Percentiles rank a stretch among this genome's conserved stretches.
Evolutionary conservation across 2,888 invertebrate genomes (phyloP).

Genomic region (Parnassius smintheus): DNA sequence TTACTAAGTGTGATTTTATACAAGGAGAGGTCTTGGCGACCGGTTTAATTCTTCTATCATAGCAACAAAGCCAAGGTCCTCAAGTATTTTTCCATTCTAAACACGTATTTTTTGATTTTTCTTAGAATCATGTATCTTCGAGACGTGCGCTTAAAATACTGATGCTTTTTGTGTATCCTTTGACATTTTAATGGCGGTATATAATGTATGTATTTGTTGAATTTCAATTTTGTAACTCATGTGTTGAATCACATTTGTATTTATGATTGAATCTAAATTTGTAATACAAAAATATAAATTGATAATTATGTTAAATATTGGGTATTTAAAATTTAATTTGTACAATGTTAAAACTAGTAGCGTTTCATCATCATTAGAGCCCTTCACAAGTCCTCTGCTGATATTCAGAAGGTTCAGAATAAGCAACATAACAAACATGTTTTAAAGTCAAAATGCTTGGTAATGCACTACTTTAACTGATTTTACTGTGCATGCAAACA

Average conservation of each 20-base stretch:
- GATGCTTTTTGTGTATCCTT: slow-evolving; percentile 16
- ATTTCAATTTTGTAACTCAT: too few species aligned
- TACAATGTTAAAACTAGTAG: too few species aligned
- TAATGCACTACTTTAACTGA: too few species aligned
- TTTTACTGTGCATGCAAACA: too few species aligned
- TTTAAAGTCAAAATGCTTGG: too few species aligned
- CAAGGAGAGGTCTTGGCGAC: slow-evolving; percentile 1
- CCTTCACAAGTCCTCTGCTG: too few species aligned
- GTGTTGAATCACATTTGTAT: too few species aligned
- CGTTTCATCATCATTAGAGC: too few species aligned
- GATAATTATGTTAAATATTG: too few species aligned
- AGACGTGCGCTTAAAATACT: slow-evolving; percentile 19
- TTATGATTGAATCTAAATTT: too few species aligned
- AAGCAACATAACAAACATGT: not conserved
- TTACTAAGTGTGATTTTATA: slow-evolving; percentile 1
- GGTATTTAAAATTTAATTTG: too few species aligned
- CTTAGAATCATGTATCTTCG: slow-evolving; percentile 22
- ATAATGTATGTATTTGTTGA: slow-evolving; percentile 3
- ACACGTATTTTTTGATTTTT: slow-evolving; percentile 29
- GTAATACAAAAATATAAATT: too few species aligned
- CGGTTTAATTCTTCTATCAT: slow-evolving; percentile 16
- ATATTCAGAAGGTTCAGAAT: not conserved
- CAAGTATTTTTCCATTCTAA: slow-evolving; percentile 31
- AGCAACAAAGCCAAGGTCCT: slow-evolving; percentile 29
- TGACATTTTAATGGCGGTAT: slow-evolving; percentile 11